These are phyloP conservation scores for Yponomeuta malinellus DNA, from an alignment of 2,888 invertebrate genomes.

Conservation along the genomic window DNA sequence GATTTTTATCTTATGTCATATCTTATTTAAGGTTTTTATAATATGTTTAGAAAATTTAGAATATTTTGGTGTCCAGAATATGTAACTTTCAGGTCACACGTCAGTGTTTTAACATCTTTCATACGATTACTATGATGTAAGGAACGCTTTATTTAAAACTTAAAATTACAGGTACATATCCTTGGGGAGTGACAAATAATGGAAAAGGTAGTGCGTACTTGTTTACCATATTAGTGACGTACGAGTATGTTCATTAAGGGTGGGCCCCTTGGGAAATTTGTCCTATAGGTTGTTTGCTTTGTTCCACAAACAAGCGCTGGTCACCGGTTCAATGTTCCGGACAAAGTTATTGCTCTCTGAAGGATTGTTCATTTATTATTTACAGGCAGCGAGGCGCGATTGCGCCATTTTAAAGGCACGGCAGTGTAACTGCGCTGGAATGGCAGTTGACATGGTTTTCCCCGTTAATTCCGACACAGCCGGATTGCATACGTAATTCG, in stretches of 20 bases:
- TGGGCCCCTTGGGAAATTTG: constrained; percentile 57
- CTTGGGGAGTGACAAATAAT: neutral
- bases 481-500: too few species aligned
- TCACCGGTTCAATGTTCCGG: constrained; percentile 38
- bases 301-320: constrained; percentile 48
- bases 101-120: too few species aligned
- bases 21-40: too few species aligned
- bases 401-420: neutral
- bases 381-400: constrained; percentile 2
- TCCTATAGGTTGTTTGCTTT: constrained; percentile 63
- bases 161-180: neutral
- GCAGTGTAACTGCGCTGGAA: neutral
- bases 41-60: too few species aligned
- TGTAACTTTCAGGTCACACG: too few species aligned
- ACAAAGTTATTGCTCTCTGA: constrained; percentile 40
- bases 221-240: neutral
- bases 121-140: too few species aligned
- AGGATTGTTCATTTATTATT: constrained; percentile 17
- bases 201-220: neutral
- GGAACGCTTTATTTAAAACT: too few species aligned
- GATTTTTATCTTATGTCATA: too few species aligned
- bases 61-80: too few species aligned
- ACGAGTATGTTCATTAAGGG: constrained; percentile 8
- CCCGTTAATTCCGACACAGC: too few species aligned
- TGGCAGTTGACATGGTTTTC: too few species aligned